Evolutionary conservation across 2,797 vertebrate species (phyloP), one percentile per base, ranked within the genome.

Genomic region (Miichthys miiuy): DNA sequence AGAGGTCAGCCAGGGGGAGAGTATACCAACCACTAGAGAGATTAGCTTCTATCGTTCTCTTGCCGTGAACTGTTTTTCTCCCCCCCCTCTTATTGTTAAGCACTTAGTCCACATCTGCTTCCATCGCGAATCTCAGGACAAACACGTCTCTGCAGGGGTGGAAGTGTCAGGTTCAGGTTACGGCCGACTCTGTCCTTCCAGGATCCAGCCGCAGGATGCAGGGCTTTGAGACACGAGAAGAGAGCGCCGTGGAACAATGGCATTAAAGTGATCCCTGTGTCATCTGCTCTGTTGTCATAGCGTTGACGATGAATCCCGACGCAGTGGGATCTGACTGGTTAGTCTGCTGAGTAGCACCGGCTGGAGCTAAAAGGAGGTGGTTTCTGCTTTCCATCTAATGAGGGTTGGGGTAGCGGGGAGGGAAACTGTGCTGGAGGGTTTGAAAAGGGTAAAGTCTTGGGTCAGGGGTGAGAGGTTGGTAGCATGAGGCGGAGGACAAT

Each of bases 391-490:
- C 46, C 8, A 8, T 84, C 78, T 83, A 74, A 87, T 90, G 70
- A 83, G 74, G 68, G 69, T 46, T 77, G 65, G 41, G 50, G 50
- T 34, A 34, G 30, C 8, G 34, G 34, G 11, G 56, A 27, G 62
- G 23, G 73, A 23, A 8, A 20, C 41, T 41, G 75, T 0, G 23
- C 64, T 60, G 55, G 64, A 42, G 79, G 80, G 72, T 70, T 84
- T 87, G 68, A 74, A 83, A 82, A 73, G 81, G 83, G 84, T 91
- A 79, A 87, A 89, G 87, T 90, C 75, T 71, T 27, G 83, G 93
- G 93, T 94, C 91, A 94, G 83, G 79, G 93, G 91, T 92, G 88
- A 92, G 91, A 93, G 91, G 90, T 93, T 90, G 90, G 90, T 84
- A 83, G 88, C 80, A 58, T 87, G 88, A 91, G 78, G 72, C 7